These are phyloP conservation scores for Myiozetetes cayanensis DNA, from an alignment of 2,113 vertebrate genomes.

Conservation along the genomic window DNA sequence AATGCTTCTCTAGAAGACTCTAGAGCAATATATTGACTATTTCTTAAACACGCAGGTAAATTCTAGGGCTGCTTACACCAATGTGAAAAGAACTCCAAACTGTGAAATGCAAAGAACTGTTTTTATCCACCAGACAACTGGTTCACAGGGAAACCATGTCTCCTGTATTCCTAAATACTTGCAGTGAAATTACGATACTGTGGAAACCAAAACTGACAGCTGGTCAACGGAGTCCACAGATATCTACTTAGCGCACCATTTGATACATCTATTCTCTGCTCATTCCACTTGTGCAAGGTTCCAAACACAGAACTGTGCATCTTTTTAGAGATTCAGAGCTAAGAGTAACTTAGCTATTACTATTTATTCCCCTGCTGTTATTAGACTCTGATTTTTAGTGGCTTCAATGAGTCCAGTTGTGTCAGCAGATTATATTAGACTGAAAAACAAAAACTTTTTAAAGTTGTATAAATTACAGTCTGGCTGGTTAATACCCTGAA, in stretches of 20 bases:
- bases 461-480: not conserved
- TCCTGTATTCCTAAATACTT: not conserved
- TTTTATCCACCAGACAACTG: not conserved
- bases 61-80: not conserved
- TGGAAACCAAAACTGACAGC: not conserved
- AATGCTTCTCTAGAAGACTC: not conserved
- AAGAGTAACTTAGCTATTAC: not conserved
- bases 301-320: not conserved
- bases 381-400: not conserved
- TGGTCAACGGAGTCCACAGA: not conserved
- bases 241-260: not conserved
- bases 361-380: not conserved
- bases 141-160: fast-evolving
- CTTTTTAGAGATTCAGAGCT: not conserved
- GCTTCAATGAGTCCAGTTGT: not conserved
- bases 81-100: not conserved
- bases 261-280: not conserved
- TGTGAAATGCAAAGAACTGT: not conserved
- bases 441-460: not conserved
- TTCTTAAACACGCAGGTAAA: not conserved
- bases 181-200: not conserved
- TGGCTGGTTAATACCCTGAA: not conserved
- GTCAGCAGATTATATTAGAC: not conserved
- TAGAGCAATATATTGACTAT: not conserved
- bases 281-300: not conserved